Conservation (phyloP, 1,140 invertebrate species). For the Babylonia areolata region DNA sequence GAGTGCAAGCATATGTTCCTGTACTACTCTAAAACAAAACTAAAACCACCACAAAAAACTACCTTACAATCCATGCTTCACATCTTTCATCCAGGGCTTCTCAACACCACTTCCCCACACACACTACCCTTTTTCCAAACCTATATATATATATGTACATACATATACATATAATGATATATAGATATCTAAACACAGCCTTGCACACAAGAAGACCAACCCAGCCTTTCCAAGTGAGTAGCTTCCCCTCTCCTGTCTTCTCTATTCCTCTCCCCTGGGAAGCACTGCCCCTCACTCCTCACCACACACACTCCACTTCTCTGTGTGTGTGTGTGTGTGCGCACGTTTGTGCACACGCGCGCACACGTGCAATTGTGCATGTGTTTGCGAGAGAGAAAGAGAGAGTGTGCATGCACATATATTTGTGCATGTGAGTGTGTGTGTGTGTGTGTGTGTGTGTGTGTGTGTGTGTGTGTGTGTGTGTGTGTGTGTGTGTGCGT, state of each 20-base stretch:
- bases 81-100: too few relatives aligned
- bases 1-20: too few relatives aligned
- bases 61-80: too few relatives aligned
- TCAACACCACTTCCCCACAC: too few relatives aligned
- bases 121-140: too few relatives aligned
- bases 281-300: too few relatives aligned
- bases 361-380: not conserved
- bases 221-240: too few relatives aligned
- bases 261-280: not conserved
- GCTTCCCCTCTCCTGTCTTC: not conserved
- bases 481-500: not conserved
- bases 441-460: not conserved
- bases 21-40: too few relatives aligned
- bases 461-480: not conserved
- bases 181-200: not conserved
- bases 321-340: not conserved
- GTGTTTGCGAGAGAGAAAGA: not conserved
- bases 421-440: not conserved
- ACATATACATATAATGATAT: not conserved
- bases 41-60: too few relatives aligned
- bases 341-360: not conserved
- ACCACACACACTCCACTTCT: too few relatives aligned
- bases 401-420: not conserved
- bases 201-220: not conserved
- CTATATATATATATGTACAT: too few relatives aligned